Percentiles rank a stretch among this genome's conserved stretches.
Conservation (phyloP, 1,140 invertebrate species). For the Drosophila nasuta region DNA sequence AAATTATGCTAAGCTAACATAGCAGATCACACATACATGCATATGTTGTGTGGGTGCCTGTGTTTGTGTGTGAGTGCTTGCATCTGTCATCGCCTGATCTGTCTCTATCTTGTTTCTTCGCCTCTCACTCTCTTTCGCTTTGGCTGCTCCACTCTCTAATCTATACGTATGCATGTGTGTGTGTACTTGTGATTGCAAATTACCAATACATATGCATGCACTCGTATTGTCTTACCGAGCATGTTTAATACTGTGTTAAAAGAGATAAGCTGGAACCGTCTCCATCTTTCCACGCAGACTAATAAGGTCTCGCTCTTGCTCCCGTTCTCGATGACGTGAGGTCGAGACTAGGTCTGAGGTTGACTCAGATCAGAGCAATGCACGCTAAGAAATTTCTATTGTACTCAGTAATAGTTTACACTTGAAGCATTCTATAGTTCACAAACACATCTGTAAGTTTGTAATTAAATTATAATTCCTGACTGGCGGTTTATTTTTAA, state of each 20-base stretch:
- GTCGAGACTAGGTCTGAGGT: slow-evolving; percentile 10
- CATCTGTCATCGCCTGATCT: background rate
- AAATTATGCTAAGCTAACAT: slow-evolving; percentile 12
- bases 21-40: background rate
- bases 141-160: slow-evolving; percentile 56
- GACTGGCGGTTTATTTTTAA: background rate
- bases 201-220: background rate
- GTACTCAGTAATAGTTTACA: background rate
- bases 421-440: slow-evolving; percentile 3
- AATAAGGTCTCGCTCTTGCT: slow-evolving; percentile 13
- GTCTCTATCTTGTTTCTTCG: background rate
- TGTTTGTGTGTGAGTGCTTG: background rate
- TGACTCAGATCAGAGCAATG: slow-evolving; percentile 19
- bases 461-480: slow-evolving; percentile 21
- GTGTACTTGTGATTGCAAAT: background rate
- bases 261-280: slow-evolving; percentile 20
- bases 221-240: background rate
- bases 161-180: background rate
- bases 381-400: slow-evolving; percentile 9
- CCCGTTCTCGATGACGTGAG: slow-evolving; percentile 5
- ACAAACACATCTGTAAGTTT: slow-evolving; percentile 5
- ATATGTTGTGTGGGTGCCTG: background rate
- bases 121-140: background rate
- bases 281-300: background rate
- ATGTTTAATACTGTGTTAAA: slow-evolving; percentile 1